phyloP scores from a whole-genome alignment of 2,113 vertebrate genomes.

The Noturus placidus region DNA sequence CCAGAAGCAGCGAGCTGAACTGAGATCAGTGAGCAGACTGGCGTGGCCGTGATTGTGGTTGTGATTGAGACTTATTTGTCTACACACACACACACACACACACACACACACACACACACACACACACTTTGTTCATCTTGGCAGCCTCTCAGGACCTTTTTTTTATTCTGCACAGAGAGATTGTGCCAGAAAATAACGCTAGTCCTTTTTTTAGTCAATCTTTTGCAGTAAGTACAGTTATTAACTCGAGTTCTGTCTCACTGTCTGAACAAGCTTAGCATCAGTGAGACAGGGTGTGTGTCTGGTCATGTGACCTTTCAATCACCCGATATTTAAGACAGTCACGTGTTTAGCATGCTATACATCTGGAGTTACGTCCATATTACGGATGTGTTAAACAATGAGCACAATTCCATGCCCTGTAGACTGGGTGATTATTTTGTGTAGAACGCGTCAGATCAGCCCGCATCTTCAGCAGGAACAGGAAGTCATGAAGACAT shows the following conservation, averaged over 20 bases:
- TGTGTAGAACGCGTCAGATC: background rate
- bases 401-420: background rate
- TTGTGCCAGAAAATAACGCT: background rate
- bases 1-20: constrained; percentile 19
- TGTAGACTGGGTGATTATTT: background rate
- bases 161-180: background rate
- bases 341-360: background rate
- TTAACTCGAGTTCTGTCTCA: background rate
- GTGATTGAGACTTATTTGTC: constrained; percentile 41
- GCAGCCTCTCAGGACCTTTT: background rate
- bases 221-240: background rate
- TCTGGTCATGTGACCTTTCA: background rate
- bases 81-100: background rate
- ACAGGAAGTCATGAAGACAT: background rate
- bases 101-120: background rate
- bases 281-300: background rate
- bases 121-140: background rate
- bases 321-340: background rate
- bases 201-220: background rate
- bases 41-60: constrained; percentile 26
- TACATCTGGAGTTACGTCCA: too few relatives aligned
- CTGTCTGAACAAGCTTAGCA: background rate
- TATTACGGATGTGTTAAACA: background rate
- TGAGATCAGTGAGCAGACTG: constrained; percentile 21
- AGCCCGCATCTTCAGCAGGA: background rate